Base-by-base conservation (phyloP, 2,888 invertebrate species). In the Hyposoter dolosus region DNA sequence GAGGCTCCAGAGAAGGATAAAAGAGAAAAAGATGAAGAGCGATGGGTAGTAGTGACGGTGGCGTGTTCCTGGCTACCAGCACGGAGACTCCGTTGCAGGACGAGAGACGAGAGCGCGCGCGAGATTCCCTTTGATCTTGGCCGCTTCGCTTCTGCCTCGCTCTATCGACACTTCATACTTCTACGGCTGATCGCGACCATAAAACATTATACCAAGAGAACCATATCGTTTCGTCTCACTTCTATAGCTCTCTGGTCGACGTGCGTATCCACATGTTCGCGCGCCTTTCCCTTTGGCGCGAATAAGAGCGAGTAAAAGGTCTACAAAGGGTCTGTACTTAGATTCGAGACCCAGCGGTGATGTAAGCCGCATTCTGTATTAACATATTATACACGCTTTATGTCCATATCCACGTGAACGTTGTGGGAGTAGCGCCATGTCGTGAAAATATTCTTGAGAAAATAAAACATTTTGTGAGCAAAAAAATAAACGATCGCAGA, bases 121-220 rank as follows among this genome's bases (percentile, higher is more conserved):
- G 84, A 82, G 89, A 91, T 90, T 89, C 90, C 91, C 93, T 94
- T 94, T 94, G 94, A 94, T 94, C 91, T 94, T 93, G 80, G 92
- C 94, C 94, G 93, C 93, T 92, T 92, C 92, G 93, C 93, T 93
- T 93, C 93, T 93, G 93, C 92, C 91, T 92, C 93, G 92, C 92
- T 93, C 93, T 94, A 94, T 94, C 94, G 94, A 94, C 94, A 94
- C 94, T 94, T 94, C 93, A 93, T 94, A 93, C 93, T 92, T 94
- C 93, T 93, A 92, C 93, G 92, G 93, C 92, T 93, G 94, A 93
- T 93, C 93, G 93, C 92, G 85, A 92, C 92, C 93, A 92, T 94
- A 93, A 94, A 94, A 94, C 93, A 93, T 93, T 93, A 93, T 93
- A 93, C 92, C 90, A 87, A 89, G 68, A 82, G 81, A 88, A 90